Conservation (phyloP, 1,140 invertebrate genomes). For the Potamilus streckersoni region DNA sequence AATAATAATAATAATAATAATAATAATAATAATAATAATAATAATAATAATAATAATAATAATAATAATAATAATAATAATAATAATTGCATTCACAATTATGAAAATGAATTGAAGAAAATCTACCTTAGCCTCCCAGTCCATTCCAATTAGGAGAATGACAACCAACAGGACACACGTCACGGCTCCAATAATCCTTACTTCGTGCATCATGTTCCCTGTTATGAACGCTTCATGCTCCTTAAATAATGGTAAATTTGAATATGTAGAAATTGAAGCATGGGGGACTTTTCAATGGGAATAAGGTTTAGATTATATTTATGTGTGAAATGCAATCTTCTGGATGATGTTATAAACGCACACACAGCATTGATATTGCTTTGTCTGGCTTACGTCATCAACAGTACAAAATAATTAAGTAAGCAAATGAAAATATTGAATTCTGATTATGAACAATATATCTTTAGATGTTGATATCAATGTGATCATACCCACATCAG, state of each 20-base stretch:
- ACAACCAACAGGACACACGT: constrained; percentile 62
- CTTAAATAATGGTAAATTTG: constrained; percentile 28
- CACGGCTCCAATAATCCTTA: constrained; percentile 72
- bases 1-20: no score
- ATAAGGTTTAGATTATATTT: no score
- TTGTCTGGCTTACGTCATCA: neutral
- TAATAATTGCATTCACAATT: no score
- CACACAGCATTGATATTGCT: neutral
- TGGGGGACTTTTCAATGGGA: no score
- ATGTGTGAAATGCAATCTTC: neutral
- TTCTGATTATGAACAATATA: neutral
- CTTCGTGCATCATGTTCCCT: constrained; percentile 69
- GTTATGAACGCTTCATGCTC: constrained; percentile 53
- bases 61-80: neutral
- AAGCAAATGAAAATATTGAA: no score
- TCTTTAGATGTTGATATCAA: no score
- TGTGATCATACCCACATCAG: constrained; percentile 51
- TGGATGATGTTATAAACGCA: neutral
- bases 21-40: no score
- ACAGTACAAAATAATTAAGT: neutral
- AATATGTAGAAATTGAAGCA: no score
- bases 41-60: no score
- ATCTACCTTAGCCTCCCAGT: constrained; percentile 70
- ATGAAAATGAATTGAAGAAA: neutral
- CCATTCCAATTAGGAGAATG: constrained; percentile 69